These are phyloP conservation scores for Nomada goodeniana DNA, from an alignment of 2,888 invertebrate genomes.

Conservation along the genomic window DNA sequence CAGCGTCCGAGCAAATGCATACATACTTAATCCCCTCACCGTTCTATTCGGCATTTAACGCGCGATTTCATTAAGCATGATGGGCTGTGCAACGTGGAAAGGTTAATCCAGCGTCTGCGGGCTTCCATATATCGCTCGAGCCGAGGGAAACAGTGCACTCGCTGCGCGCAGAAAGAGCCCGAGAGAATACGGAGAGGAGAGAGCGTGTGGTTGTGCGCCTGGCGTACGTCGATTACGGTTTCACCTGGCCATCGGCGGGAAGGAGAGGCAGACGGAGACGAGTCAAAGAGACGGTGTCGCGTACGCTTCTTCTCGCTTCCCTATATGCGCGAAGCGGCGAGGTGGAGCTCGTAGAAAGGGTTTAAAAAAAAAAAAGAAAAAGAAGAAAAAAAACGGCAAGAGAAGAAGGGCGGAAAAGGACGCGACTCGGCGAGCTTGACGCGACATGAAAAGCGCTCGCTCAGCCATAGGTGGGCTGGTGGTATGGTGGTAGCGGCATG, in stretches of 20 bases:
- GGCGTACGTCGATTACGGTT: constrained; percentile 58
- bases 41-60: constrained; percentile 50
- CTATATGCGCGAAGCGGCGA: constrained; percentile 38
- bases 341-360: constrained; percentile 19
- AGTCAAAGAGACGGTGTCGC: constrained; percentile 69
- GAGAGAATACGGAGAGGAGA: background rate
- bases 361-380: constrained; percentile 12
- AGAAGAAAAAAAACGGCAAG: background rate
- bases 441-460: constrained; percentile 65
- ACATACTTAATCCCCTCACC: constrained; percentile 32
- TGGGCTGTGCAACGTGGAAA: constrained; percentile 40
- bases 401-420: constrained; percentile 10
- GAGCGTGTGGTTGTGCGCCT: constrained; percentile 21
- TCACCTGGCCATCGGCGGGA: constrained; percentile 62
- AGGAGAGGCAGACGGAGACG: constrained; percentile 25
- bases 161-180: constrained; percentile 5
- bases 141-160: background rate
- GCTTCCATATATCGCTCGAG: constrained; percentile 32
- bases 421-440: constrained; percentile 43
- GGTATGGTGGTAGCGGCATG: background rate
- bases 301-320: constrained; percentile 66
- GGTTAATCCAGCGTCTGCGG: constrained; percentile 56
- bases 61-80: constrained; percentile 61
- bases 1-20: constrained; percentile 21
- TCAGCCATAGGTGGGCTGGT: constrained; percentile 5